phyloP scores from a whole-genome alignment of 2,113 vertebrate genomes.

The Boleophthalmus pectinirostris region DNA sequence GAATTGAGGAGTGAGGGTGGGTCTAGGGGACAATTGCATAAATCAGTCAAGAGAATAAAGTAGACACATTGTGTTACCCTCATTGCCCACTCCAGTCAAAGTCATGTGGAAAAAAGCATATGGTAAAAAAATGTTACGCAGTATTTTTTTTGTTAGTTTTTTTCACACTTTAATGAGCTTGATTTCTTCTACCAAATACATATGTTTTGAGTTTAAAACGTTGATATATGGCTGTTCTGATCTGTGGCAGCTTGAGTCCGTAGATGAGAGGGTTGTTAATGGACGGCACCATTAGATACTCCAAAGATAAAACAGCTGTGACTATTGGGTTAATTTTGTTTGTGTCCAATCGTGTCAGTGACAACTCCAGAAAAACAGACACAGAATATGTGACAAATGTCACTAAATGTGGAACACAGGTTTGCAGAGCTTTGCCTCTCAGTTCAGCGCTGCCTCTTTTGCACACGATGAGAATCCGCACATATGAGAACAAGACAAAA shows the following conservation, averaged over 20 bases:
- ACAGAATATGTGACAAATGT: not conserved
- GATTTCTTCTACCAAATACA: not conserved
- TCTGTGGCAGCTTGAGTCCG: slow-evolving; percentile 1
- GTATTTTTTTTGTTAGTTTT: no score
- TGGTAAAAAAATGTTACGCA: not conserved
- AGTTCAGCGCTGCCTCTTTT: not conserved
- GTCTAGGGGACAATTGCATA: no score
- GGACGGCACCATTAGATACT: not conserved
- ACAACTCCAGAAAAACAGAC: not conserved
- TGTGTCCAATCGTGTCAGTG: not conserved
- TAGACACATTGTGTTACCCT: not conserved
- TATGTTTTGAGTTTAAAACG: not conserved
- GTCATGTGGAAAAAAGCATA: not conserved
- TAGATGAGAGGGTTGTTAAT: not conserved
- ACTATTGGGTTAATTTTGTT: not conserved
- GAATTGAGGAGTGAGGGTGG: no score
- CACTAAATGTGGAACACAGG: not conserved
- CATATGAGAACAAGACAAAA: not conserved
- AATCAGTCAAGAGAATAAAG: no score
- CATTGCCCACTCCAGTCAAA: no score
- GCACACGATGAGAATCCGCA: not conserved
- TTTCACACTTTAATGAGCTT: not conserved
- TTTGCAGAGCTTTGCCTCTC: not conserved
- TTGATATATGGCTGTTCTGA: not conserved
- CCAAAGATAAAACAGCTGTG: not conserved